These are phyloP conservation scores for Euura saliciscinereae DNA, from an alignment of 1,140 invertebrate species.

Conservation along the genomic window DNA sequence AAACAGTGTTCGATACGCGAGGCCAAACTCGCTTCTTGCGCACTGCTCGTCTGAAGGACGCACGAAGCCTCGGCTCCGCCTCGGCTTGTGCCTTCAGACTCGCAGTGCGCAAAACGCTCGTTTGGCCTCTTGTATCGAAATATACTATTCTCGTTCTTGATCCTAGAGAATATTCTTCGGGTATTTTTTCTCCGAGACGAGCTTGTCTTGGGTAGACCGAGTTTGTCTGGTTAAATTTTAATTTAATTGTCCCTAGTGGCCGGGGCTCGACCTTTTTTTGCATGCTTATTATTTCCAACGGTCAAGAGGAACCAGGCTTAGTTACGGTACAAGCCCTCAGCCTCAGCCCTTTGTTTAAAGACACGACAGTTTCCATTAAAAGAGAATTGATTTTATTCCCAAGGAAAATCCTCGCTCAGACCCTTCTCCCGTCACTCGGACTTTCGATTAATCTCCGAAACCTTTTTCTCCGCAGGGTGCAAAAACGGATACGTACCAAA, in stretches of 20 bases:
- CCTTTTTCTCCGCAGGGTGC: background rate
- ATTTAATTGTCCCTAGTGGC: background rate
- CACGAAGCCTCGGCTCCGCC: too few species aligned
- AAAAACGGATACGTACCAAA: background rate
- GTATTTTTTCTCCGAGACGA: background rate
- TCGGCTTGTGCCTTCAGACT: too few species aligned
- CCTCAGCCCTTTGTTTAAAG: background rate
- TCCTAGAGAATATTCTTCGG: too few species aligned
- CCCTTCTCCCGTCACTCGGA: background rate
- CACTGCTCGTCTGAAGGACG: too few species aligned
- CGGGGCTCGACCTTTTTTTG: background rate
- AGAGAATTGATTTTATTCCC: background rate
- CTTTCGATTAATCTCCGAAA: background rate
- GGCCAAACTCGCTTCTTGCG: too few species aligned
- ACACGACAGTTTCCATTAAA: slow-evolving; percentile 7
- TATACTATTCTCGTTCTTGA: too few species aligned
- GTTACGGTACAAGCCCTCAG: background rate
- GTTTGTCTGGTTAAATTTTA: background rate
- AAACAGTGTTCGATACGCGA: too few species aligned
- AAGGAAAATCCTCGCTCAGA: background rate
- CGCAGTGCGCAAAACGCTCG: too few species aligned
- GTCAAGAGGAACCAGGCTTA: background rate
- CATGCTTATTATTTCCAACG: background rate
- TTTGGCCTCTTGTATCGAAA: too few species aligned
- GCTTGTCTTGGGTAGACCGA: slow-evolving; percentile 10